phyloP scores from a whole-genome alignment of 2,888 invertebrate species.

The Chrysina gloriosa region DNA sequence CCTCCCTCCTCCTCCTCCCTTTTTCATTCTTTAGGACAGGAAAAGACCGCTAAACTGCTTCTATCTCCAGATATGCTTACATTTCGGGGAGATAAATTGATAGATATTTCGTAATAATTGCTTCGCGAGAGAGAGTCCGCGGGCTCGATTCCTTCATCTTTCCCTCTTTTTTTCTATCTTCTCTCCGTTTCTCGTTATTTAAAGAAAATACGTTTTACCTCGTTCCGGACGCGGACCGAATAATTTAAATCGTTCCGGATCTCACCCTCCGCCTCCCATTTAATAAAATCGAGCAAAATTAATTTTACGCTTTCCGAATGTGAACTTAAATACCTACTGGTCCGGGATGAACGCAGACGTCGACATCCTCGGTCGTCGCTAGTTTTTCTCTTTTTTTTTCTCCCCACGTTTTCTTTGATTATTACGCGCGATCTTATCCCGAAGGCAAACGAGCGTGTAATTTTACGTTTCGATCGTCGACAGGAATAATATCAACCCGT shows the following conservation, averaged over 20 bases:
- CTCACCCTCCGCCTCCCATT: not conserved
- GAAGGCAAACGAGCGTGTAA: conserved; percentile 6
- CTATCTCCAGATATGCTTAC: not conserved
- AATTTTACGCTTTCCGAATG: conserved; percentile 35
- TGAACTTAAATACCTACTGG: conserved; percentile 30
- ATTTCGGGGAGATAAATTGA: not conserved
- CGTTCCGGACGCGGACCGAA: not conserved
- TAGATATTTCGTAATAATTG: conserved; percentile 30
- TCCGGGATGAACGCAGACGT: not conserved
- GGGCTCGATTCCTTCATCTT: not conserved
- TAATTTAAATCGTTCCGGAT: conserved; percentile 23
- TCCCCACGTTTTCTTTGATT: conserved; percentile 21
- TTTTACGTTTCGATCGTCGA: not conserved
- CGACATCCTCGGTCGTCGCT: not conserved
- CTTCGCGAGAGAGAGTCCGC: not conserved
- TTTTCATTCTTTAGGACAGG: too few relatives aligned
- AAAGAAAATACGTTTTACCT: conserved; percentile 29
- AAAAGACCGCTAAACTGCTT: not conserved
- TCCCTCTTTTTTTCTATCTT: conserved; percentile 8
- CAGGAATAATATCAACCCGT: conserved; percentile 23
- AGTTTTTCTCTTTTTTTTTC: too few relatives aligned
- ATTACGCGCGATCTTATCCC: not conserved
- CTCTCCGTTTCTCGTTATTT: conserved; percentile 10
- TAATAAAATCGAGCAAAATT: conserved; percentile 34
- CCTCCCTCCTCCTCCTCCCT: too few relatives aligned